Conservation (phyloP, 2,797 vertebrate genomes). For the Peromyscus nudipes region DNA sequence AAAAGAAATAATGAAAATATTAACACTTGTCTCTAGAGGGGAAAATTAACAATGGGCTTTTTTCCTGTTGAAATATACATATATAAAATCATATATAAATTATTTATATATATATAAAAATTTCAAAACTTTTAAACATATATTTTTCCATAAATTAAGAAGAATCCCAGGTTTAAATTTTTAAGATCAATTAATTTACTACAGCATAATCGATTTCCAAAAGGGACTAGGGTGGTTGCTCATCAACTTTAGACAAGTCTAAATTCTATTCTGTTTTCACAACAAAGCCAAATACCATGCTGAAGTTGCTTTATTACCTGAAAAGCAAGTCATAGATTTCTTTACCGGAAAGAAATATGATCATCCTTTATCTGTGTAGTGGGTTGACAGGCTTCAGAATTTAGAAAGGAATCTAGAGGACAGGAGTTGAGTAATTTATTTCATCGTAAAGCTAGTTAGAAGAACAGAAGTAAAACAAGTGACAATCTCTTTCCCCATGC, state of each 20-base stretch:
- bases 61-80: not conserved
- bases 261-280: not conserved
- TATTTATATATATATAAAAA: too few species aligned
- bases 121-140: conserved; percentile 41
- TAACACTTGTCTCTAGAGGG: conserved; percentile 14
- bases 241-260: conserved; percentile 28
- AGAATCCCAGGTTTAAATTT: not conserved
- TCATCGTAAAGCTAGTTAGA: not conserved
- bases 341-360: conserved; percentile 49
- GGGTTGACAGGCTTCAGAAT: conserved; percentile 45
- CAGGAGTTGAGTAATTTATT: conserved; percentile 9
- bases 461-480: conserved; percentile 16
- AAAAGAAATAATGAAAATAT: not conserved
- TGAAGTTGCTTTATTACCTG: conserved; percentile 3
- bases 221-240: not conserved
- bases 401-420: conserved; percentile 14
- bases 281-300: not conserved
- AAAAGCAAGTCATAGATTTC: conserved; percentile 43
- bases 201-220: conserved; percentile 10
- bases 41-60: not conserved
- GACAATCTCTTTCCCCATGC: not conserved
- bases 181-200: conserved; percentile 46
- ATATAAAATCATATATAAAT: too few species aligned
- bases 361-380: conserved; percentile 27
- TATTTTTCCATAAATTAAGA: conserved; percentile 15